Base-by-base conservation (phyloP, 2,888 invertebrate genomes). In the Hirudinaria manillensis region DNA sequence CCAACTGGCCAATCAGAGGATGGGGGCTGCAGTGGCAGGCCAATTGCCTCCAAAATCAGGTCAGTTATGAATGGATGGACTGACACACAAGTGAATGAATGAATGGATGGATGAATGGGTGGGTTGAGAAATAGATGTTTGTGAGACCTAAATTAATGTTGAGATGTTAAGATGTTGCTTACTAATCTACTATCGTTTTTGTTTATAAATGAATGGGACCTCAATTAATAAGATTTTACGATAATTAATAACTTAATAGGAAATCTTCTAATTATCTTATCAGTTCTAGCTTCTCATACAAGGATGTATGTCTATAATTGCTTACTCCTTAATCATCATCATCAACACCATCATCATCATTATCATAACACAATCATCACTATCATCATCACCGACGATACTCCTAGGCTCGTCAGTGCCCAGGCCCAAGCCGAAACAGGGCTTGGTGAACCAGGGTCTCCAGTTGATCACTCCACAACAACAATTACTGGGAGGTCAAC, bases 381-480 rank as follows among this genome's bases (percentile, higher is more conserved):
- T n/a, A n/a, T 53, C 53, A 53, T 53, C 53, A 16, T 13, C 13
- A 53, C 53, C 13, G 53, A 53, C 13, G 13, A 21, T 53, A 53
- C 21, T 53, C 21, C 21, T 53, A 61, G 61, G 61, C 7, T 29
- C 61, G 29, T 61, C 61, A 3, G 61, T 29, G 10, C 61, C 24
- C 1, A 61, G 61, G 61, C 61, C 61, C 24, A 61, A 61, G 29
- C 55, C n/a, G 55, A 72, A 72, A 55, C 51, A 32, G 55, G 53
- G 32, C 53, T 53, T 53, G 32, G 53, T 36, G 4, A 34, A 36
- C 36, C 73, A 73, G 34, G 29, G 32, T 16, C 65, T 56, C 32
- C 65, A 56, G 61, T 24, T 73, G 36, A 61, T 19, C 56, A n/a
- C 56, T 0, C 72, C 55, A n/a, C 73, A 73, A 45, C 72, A 72